Percentiles rank a stretch among this genome's conserved stretches.
phyloP scores from a whole-genome alignment of 37 sponge, comb jelly and placozoan species.

The Chondrosia reniformis region DNA sequence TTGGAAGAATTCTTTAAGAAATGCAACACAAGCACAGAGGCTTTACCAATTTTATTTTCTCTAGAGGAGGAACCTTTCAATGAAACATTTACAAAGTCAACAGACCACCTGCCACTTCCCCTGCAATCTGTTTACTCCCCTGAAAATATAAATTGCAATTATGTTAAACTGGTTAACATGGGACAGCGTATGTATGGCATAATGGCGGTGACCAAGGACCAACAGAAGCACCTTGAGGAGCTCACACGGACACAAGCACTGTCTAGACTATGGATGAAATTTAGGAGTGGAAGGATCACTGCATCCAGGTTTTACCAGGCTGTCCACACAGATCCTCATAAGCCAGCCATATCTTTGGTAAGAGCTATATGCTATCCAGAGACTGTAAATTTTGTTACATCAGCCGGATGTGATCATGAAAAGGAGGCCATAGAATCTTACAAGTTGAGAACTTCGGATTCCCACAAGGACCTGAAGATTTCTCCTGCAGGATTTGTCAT shows the following conservation, averaged over 20 bases:
- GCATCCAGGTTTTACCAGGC: slow-evolving; percentile 22
- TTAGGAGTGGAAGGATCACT: slow-evolving; percentile 27
- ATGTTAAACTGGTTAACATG: background rate
- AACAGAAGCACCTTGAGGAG: background rate
- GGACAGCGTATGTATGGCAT: background rate
- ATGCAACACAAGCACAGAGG: background rate
- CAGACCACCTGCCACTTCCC: slow-evolving; percentile 12
- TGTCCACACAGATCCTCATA: slow-evolving; percentile 1
- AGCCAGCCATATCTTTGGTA: slow-evolving; percentile 21
- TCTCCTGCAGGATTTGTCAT: background rate
- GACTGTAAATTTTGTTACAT: background rate
- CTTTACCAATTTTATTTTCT: slow-evolving; percentile 5
- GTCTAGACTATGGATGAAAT: slow-evolving; percentile 6
- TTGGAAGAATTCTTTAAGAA: background rate
- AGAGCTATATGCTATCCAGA: slow-evolving; percentile 31
- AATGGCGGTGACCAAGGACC: background rate
- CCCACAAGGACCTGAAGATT: background rate
- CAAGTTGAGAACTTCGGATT: slow-evolving; percentile 1
- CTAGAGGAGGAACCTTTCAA: too few relatives aligned
- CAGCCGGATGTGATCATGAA: slow-evolving; percentile 22
- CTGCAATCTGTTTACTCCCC: slow-evolving; percentile 10
- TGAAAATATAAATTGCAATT: background rate
- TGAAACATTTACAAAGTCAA: background rate
- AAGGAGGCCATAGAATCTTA: background rate
- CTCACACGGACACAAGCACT: slow-evolving; percentile 1